Base-by-base conservation (phyloP, 2,888 invertebrate genomes). In the Anoncus sp. region DNA sequence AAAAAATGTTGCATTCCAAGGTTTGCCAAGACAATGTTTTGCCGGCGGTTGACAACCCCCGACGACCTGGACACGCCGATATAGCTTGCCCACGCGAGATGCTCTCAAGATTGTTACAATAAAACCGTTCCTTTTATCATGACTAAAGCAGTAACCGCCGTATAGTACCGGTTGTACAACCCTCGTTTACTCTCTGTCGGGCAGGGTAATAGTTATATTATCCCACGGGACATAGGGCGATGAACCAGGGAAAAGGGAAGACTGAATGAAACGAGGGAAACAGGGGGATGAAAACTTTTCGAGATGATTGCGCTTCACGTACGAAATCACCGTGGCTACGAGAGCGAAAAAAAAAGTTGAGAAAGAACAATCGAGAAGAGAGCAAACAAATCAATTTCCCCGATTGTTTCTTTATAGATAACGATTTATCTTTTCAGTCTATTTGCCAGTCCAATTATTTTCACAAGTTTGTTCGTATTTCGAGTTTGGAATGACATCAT, bases 111-210 rank as follows among this genome's bases (percentile, higher is more conserved):
- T 75, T 63, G 67, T 67, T 75, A 63, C 67, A 72, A 72, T 79
- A 79, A 75, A 75, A 63, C 71, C 63, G 59, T 72, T 75, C 31
- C 43, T 72, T 65, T 75, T 72, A 77, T 77, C 43, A 69, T 51
- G 60, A 24, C 43, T 59, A 16, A 47, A 69, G 59, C 45, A 43
- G 72, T 57, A 63, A 53, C 55, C 9, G 55, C 14, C 24, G 43
- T 43, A n/a, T 22, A 40, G 63, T 57, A 43, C 43, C 47, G 40
- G 31, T 49, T 43, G 49, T 62, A 40, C 47, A 71, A 70, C 51
- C 55, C 31, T 66, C 16, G 35, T 65, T 45, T 40, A 51, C 71
- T 55, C 66, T 35, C 49, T 45, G 18, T 40, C 45, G 18, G 3
- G n/a, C 27, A 45, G 40, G 40, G 38, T 45, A 62, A 71, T 40